phyloP scores from a whole-genome alignment of 2,797 vertebrate genomes.

The Falco biarmicus region DNA sequence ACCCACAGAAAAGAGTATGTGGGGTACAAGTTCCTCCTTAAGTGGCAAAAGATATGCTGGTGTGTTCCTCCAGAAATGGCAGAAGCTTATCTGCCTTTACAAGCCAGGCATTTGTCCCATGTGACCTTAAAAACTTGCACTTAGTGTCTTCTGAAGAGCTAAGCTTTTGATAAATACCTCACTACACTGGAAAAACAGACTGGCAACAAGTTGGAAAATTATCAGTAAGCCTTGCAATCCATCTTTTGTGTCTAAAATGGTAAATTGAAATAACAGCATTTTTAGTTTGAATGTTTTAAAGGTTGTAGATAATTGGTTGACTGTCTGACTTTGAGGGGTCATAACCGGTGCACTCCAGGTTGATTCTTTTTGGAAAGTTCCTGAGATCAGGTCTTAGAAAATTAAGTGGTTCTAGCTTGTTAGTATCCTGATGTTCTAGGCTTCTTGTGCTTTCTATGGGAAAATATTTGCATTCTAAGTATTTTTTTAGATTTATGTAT shows the following conservation, averaged over 20 bases:
- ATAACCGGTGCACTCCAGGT: background rate
- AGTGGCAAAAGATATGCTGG: background rate
- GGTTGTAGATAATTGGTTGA: background rate
- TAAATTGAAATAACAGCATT: background rate
- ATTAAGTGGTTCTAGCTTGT: background rate
- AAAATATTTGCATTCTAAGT: background rate
- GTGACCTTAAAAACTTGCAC: background rate
- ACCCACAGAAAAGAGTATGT: background rate
- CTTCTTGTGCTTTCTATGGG: background rate
- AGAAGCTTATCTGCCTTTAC: background rate
- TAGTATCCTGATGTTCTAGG: background rate
- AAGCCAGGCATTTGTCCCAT: background rate
- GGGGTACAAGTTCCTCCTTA: background rate
- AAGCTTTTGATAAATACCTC: background rate
- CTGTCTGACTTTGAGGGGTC: background rate
- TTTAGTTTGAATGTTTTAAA: background rate
- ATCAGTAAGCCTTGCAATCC: background rate
- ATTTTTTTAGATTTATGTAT: background rate
- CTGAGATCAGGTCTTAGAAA: background rate
- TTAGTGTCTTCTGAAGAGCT: background rate
- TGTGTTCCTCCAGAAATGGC: background rate
- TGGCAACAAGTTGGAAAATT: background rate
- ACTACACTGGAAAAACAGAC: background rate
- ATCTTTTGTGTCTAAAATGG: background rate
- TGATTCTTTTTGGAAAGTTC: background rate